Evolutionary conservation across 2,797 vertebrate genomes (phyloP).

Genomic region (Chanos chanos): DNA sequence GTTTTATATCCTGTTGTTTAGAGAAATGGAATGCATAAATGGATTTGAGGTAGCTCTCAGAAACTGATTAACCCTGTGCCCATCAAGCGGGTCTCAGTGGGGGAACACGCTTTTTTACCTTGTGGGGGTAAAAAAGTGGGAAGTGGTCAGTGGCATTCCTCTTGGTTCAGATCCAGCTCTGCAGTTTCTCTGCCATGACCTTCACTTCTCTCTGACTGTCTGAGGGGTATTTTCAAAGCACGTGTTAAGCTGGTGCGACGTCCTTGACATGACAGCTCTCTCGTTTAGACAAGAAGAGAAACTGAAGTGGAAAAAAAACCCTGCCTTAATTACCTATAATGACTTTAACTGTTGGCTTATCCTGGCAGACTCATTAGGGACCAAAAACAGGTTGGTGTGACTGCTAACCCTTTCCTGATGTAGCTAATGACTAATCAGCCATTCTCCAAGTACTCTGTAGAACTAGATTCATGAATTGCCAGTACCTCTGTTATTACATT

Average conservation of each 20-base stretch:
- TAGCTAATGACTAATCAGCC: conserved; percentile 16
- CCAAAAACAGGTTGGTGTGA: conserved; percentile 25
- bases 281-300: conserved; percentile 17
- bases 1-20: neutral
- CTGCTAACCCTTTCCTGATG: conserved; percentile 18
- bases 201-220: conserved; percentile 16
- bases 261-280: conserved; percentile 34
- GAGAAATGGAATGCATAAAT: neutral
- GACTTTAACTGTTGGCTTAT: conserved; percentile 36
- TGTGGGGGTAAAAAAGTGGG: neutral
- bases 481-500: too few relatives aligned
- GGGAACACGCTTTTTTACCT: conserved; percentile 10
- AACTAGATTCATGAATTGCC: neutral
- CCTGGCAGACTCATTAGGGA: conserved; percentile 27
- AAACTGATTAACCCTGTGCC: conserved; percentile 9
- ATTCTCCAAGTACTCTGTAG: conserved; percentile 15
- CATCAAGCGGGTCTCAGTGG: neutral
- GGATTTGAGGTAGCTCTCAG: conserved; percentile 11
- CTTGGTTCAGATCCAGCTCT: conserved; percentile 1
- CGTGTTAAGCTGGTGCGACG: conserved; percentile 25
- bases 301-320: conserved; percentile 21
- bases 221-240: conserved; percentile 1
- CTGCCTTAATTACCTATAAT: conserved; percentile 37
- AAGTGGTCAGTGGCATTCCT: neutral
- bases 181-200: conserved; percentile 14